Evolutionary conservation across 2,888 invertebrate genomes (phyloP).

Genomic region (Ptychoptera albimana): DNA sequence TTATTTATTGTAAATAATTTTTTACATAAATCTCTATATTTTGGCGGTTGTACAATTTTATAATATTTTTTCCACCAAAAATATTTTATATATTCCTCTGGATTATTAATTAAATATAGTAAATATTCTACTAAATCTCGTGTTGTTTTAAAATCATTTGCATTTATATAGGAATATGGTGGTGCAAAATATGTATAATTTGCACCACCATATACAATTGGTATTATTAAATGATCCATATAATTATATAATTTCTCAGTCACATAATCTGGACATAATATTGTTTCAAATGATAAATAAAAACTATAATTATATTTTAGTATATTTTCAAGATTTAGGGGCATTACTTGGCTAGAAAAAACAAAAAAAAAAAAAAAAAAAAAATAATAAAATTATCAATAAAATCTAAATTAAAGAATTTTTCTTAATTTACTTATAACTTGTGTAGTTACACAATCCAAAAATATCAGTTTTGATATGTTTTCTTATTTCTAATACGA

Average conservation of each 20-base stretch:
- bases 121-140: constrained; percentile 35
- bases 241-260: constrained; percentile 43
- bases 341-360: no score
- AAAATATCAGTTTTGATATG: constrained; percentile 37
- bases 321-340: constrained; percentile 24
- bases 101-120: constrained; percentile 31
- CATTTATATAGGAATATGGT: constrained; percentile 36
- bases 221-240: constrained; percentile 41
- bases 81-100: constrained; percentile 37
- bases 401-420: no score
- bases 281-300: constrained; percentile 56
- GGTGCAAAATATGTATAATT: constrained; percentile 39
- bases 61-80: constrained; percentile 36
- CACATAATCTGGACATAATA: constrained; percentile 46
- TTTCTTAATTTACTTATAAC: no score
- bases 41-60: constrained; percentile 9
- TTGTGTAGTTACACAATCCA: no score
- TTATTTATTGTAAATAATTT: no score
- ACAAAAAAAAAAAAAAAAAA: no score
- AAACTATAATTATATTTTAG: constrained; percentile 46
- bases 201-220: constrained; percentile 48
- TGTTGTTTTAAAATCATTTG: constrained; percentile 35
- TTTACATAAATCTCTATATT: constrained; percentile 17
- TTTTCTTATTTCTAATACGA: constrained; percentile 27
- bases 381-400: no score